Base-by-base conservation (phyloP, 37 sponge, comb jelly and placozoan species). In the Amphimedon queenslandica region DNA sequence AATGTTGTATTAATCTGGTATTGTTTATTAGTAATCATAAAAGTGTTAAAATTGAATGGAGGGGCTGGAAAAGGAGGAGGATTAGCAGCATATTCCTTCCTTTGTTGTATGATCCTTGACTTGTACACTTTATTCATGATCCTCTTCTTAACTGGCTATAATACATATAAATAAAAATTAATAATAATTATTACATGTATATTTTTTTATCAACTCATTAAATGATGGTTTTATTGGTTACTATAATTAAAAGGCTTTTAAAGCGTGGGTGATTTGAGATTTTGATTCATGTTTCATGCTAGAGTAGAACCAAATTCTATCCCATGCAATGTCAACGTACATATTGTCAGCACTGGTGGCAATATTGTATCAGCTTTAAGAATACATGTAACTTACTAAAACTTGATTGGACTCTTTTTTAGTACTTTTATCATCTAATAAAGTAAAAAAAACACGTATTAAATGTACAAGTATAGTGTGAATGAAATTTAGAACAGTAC, bases 71-170 rank as follows among this genome's bases (percentile, higher is more conserved):
- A 47, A 30, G 70, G 55, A 1, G 64, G 18, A 21, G 32, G 71
- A 42, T 25, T 41, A 2, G 69, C 8, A n/a, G 61, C 43, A n/a
- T 5, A 37, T 55, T 75, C 39, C 31, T 70, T 57, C 36, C 84
- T 33, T 69, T 76, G 80, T 38, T 73, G 65, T 0, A 83, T 63
- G 42, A 88, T 74, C 18, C 69, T 64, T 29, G 89, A 88, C 71
- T 39, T 60, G 40, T 57, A 5, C 16, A 82, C 80, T 34, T 57
- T 47, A 1, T 80, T 60, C 28, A 63, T 38, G 18, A 64, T 57
- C 55, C 68, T 70, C 84, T 83, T 88, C 76, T 76, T 76, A 27
- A 76, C 80, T 55, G 89, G 89, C 89, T 88, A 36, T 6, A 40
- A 42, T 20, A 51, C 34, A 1, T 3, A 77, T 10, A 40, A 1